Evolutionary conservation across 2,797 vertebrate species (phyloP), one percentile per base, ranked within the genome.

Genomic region (Xyrichtys novacula): DNA sequence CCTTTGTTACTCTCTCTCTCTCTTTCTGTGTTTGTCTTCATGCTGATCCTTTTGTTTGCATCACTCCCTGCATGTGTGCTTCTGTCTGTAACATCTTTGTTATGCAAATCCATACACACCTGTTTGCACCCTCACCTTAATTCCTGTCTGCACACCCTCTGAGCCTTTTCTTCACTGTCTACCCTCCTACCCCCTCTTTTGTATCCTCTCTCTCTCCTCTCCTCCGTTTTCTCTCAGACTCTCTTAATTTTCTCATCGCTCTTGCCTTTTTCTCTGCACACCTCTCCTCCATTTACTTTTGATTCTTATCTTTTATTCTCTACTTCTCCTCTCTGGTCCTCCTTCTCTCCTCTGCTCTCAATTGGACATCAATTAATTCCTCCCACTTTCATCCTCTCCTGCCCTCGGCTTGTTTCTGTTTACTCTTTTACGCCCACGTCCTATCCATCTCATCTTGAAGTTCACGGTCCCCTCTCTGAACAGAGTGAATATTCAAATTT

Each of bases 341-440:
- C n/a, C n/a, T 48, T 55, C n/a, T 17, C 1, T 23, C n/a, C 12
- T 31, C 15, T n/a, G 8, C 42, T 20, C 38, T 9, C 16, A 25
- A 50, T 40, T 39, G 23, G 32, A 36, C 38, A 29, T 50, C 60
- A 50, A 50, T 50, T 31, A 39, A 49, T 49, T 49, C 32, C 46
- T 29, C 46, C 47, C 36, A 48, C 36, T 23, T 52, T 56, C 42
- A 54, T 19, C 39, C 25, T 20, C 22, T 12, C 20, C 49, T 55
- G 16, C 32, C 36, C 42, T 2, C 5, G 16, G 23, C 15, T 44
- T 36, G 28, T 19, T 26, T 44, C 29, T 22, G 9, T 25, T 32
- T 14, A 25, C 16, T 28, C 8, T 36, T 20, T 22, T 28, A 14
- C 60, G 2, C 47, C 38, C 46, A 23, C 36, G 6, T 23, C 9